A percentile compares a stretch with the other conserved stretches of the same genome.
These are phyloP conservation scores for Delphinapterus leucas DNA, from an alignment of 2,113 vertebrate species.

Conservation along the genomic window DNA sequence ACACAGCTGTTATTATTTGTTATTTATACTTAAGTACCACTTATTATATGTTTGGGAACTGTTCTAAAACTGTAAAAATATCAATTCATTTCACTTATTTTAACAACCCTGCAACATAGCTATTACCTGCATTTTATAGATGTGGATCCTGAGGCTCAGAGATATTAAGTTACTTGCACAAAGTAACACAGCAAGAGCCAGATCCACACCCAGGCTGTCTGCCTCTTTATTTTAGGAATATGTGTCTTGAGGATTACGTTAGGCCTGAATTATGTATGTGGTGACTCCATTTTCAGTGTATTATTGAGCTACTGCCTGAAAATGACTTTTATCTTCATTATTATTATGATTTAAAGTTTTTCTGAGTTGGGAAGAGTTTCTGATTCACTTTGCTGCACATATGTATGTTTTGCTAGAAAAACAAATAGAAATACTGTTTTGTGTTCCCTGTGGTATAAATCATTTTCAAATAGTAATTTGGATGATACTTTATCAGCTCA, in stretches of 20 bases:
- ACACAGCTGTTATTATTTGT: not conserved
- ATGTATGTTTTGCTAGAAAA: not conserved
- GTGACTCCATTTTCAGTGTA: not conserved
- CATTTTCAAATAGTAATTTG: constrained; percentile 16
- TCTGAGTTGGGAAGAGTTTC: not conserved
- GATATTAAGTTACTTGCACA: not conserved
- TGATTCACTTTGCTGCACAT: not conserved
- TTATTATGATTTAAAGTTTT: not conserved
- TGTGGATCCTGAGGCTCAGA: not conserved
- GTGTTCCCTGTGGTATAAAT: not conserved
- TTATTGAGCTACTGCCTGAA: not conserved
- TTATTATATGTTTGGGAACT: not conserved
- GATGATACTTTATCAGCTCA: not conserved
- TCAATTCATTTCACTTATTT: not conserved
- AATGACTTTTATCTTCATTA: constrained; percentile 8
- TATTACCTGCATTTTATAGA: not conserved
- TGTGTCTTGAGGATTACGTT: not conserved
- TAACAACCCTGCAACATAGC: not conserved
- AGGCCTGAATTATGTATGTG: not conserved
- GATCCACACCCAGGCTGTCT: not conserved
- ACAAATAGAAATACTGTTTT: not conserved
- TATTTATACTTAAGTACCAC: not conserved
- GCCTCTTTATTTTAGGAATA: not conserved
- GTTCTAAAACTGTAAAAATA: not conserved
- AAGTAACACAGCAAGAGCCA: not conserved